These are phyloP conservation scores for Lycocerus yunnanus DNA, from an alignment of 2,888 invertebrate genomes.

Conservation along the genomic window DNA sequence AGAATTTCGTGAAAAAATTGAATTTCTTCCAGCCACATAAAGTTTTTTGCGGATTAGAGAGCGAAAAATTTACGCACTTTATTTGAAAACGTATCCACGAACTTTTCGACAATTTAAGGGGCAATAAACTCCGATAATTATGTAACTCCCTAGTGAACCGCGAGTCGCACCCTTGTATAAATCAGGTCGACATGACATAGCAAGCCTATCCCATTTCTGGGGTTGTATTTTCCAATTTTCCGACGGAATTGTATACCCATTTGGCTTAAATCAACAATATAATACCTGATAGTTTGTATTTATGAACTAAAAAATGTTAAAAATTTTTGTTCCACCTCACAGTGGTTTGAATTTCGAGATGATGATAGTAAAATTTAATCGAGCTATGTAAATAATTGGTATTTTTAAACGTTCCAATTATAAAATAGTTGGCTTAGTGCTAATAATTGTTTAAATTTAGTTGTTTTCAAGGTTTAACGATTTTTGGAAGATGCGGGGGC, in stretches of 20 bases:
- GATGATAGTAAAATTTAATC: background rate
- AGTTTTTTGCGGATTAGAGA: background rate
- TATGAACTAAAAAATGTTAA: background rate
- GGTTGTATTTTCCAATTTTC: conserved; percentile 6
- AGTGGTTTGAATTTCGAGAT: background rate
- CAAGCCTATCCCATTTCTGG: conserved; percentile 7
- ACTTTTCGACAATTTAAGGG: conserved; percentile 1
- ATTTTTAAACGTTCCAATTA: background rate
- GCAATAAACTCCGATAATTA: conserved; percentile 10
- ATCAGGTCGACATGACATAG: conserved; percentile 4
- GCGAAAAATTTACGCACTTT: background rate
- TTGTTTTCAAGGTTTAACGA: background rate
- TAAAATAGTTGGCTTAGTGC: background rate
- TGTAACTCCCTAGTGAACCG: background rate
- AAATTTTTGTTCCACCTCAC: background rate
- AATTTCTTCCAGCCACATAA: no score
- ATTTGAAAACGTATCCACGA: background rate
- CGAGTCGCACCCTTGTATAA: conserved; percentile 8
- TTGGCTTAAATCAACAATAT: background rate
- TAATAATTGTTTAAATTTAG: background rate
- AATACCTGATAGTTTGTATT: background rate
- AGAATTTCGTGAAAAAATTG: no score
- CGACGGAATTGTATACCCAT: conserved; percentile 8
- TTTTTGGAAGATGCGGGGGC: background rate
- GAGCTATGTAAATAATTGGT: background rate